These are phyloP conservation scores for Isaurus tuberculatus DNA, from an alignment of 92 coral and sea anemone species.

Conservation along the genomic window DNA sequence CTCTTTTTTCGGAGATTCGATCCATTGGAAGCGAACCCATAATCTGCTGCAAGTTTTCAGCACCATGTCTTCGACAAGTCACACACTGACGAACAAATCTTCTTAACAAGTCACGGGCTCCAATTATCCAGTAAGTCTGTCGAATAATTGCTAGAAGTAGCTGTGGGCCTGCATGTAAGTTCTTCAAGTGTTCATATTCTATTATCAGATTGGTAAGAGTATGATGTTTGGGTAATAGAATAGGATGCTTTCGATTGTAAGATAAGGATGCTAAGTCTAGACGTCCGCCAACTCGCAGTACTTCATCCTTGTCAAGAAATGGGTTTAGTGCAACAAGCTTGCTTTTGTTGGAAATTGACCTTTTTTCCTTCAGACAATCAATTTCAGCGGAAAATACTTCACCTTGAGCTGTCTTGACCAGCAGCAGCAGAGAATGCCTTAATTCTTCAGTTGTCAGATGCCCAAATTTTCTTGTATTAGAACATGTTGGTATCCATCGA, in stretches of 20 bases:
- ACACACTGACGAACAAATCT: too few species aligned
- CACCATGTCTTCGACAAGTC: too few species aligned
- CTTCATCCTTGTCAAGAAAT: conserved; percentile 61
- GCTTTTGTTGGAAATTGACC: too few species aligned
- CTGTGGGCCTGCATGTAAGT: conserved; percentile 73
- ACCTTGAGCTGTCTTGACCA: conserved; percentile 53
- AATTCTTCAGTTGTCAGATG: conserved; percentile 58
- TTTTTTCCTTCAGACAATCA: conserved; percentile 38
- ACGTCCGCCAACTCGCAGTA: conserved; percentile 69
- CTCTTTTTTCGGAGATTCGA: too few species aligned
- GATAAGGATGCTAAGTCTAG: conserved; percentile 34
- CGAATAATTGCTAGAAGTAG: conserved; percentile 59
- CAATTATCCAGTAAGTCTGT: too few species aligned
- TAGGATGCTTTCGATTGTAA: conserved; percentile 65
- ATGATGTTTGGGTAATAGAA: conserved; percentile 62
- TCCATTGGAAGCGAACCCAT: too few species aligned
- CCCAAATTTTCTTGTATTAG: conserved; percentile 24
- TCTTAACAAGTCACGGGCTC: too few species aligned
- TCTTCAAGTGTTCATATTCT: conserved; percentile 52
- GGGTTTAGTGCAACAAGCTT: too few species aligned
- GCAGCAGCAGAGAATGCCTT: conserved; percentile 50
- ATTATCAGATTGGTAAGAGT: conserved; percentile 55
- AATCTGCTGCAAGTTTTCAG: too few species aligned
- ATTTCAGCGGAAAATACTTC: conserved; percentile 53
- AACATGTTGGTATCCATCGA: conserved; percentile 55